phyloP scores from a whole-genome alignment of 2,888 invertebrate species.

The Phaonia tiefii region DNA sequence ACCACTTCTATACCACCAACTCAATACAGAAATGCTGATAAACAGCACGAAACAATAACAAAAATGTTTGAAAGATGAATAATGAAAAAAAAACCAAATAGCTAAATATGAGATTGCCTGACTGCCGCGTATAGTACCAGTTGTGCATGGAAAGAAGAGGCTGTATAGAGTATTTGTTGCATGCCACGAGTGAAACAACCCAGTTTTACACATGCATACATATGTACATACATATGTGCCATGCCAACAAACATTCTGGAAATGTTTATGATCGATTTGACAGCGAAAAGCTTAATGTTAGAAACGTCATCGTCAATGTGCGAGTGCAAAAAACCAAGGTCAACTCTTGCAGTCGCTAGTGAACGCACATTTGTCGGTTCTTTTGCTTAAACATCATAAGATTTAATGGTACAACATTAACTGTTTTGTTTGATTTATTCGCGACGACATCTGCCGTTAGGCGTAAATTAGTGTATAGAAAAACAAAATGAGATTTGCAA shows the following conservation, averaged over 20 bases:
- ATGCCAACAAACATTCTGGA: neutral
- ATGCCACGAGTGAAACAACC: neutral
- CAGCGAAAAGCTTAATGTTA: too few relatives aligned
- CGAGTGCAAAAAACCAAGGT: too few relatives aligned
- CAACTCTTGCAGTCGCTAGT: too few relatives aligned
- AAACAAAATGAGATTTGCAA: neutral
- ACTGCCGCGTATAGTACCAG: too few relatives aligned
- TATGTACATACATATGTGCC: neutral
- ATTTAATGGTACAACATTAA: neutral
- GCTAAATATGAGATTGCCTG: too few relatives aligned
- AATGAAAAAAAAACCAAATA: neutral
- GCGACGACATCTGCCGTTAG: conserved; percentile 20
- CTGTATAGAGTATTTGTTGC: neutral
- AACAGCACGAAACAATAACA: conserved; percentile 2
- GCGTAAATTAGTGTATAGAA: neutral
- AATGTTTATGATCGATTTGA: neutral
- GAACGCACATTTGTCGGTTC: too few relatives aligned
- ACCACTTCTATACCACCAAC: neutral
- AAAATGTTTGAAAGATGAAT: neutral
- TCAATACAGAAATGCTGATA: neutral
- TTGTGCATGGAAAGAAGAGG: too few relatives aligned
- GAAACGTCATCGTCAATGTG: too few relatives aligned
- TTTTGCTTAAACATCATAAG: too few relatives aligned
- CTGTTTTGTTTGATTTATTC: neutral
- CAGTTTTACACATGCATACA: neutral